Conservation (phyloP, 1,140 invertebrate species). For the Solenopsis invicta region DNA sequence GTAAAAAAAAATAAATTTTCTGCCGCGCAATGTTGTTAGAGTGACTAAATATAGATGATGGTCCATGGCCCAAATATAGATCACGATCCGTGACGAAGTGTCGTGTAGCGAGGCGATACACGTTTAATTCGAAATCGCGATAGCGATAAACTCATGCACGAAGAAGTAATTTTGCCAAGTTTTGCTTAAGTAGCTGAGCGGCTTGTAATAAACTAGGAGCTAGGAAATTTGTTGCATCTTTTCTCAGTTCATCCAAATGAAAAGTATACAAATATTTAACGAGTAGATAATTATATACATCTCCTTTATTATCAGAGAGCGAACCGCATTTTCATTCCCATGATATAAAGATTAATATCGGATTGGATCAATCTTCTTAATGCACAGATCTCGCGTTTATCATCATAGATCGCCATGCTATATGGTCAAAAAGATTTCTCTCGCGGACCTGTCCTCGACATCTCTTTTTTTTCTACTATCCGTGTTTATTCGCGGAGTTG, state of each 20-base stretch:
- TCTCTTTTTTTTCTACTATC: conserved; percentile 21
- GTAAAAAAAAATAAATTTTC: conserved; percentile 8
- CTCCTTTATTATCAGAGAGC: background rate
- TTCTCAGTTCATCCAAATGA: background rate
- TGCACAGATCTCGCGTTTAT: background rate
- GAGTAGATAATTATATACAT: conserved; percentile 9
- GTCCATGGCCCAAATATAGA: conserved; percentile 29
- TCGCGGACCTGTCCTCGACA: background rate
- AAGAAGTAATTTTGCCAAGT: conserved; percentile 37
- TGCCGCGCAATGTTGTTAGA: background rate
- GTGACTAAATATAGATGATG: conserved; percentile 22
- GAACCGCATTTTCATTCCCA: background rate
- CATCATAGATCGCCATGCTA: background rate
- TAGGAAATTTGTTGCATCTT: background rate
- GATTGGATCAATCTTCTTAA: conserved; percentile 28
- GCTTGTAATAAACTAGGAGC: conserved; percentile 34
- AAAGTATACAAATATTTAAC: conserved; percentile 6
- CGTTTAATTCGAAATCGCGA: background rate
- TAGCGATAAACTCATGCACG: conserved; percentile 35
- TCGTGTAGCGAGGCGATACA: background rate
- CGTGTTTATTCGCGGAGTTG: conserved; percentile 49
- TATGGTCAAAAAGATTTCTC: background rate
- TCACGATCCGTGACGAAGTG: background rate
- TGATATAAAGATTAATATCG: conserved; percentile 31
- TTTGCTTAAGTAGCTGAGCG: conserved; percentile 2